Conservation (phyloP, 2,797 vertebrate species). For the Acipenser ruthenus region DNA sequence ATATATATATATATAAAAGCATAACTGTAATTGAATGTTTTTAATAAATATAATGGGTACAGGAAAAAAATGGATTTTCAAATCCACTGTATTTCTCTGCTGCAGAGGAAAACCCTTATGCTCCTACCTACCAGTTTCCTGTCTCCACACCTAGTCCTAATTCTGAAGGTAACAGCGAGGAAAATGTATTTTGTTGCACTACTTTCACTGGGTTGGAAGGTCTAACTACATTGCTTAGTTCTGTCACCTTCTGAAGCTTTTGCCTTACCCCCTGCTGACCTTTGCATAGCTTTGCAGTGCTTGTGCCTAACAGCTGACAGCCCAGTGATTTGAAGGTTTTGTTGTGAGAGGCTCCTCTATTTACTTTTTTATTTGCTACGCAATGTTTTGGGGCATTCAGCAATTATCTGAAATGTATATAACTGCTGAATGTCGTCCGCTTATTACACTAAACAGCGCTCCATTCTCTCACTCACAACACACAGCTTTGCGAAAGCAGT, state of each 20-base stretch:
- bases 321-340: background rate
- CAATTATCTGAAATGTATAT: no score
- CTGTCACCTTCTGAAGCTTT: conserved; percentile 34
- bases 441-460: no score
- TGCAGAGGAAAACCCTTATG: no score
- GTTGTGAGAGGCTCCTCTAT: background rate
- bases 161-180: conserved; percentile 61
- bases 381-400: no score
- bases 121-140: no score
- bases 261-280: conserved; percentile 25
- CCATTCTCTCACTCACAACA: no score
- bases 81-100: conserved; percentile 63
- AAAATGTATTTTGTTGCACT: conserved; percentile 25
- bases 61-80: conserved; percentile 39
- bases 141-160: conserved; percentile 66
- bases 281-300: background rate
- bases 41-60: conserved; percentile 15
- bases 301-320: conserved; percentile 7
- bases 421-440: no score
- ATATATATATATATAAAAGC: no score
- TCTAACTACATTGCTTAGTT: conserved; percentile 38
- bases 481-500: no score
- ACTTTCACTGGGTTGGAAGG: conserved; percentile 25
- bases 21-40: no score
- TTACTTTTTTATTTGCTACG: no score